Conservation (phyloP, 2,797 vertebrate genomes). For the Periophthalmus magnuspinnatus region DNA sequence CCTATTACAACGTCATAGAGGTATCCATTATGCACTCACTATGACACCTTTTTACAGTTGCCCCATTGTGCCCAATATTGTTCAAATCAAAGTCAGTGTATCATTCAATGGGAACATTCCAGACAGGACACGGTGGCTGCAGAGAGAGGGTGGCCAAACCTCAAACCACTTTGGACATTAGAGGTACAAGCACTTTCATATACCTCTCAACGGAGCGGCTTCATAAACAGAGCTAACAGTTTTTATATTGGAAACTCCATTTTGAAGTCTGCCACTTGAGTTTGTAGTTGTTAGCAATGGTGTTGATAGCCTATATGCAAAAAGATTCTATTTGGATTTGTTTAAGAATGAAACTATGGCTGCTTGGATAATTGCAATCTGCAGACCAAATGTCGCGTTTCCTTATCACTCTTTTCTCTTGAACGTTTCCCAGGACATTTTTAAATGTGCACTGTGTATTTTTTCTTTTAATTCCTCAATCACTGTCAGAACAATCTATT, state of each 20-base stretch:
- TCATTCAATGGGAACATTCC: conserved; percentile 56
- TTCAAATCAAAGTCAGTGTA: conserved; percentile 60
- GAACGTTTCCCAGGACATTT: not conserved
- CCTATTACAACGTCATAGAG: conserved; percentile 31
- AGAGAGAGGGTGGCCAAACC: conserved; percentile 23
- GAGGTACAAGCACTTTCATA: conserved; percentile 40
- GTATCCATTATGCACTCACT: conserved; percentile 33
- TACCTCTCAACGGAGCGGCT: conserved; percentile 14
- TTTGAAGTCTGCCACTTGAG: not conserved
- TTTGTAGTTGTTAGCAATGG: not conserved
- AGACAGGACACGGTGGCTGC: conserved; percentile 43
- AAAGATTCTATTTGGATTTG: not conserved
- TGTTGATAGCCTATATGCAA: not conserved
- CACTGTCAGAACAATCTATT: too few species aligned
- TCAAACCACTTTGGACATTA: conserved; percentile 35
- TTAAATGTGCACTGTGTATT: not conserved
- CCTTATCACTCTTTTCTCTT: not conserved
- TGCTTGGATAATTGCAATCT: too few species aligned
- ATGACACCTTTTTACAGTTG: conserved; percentile 70
- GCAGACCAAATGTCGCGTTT: too few species aligned
- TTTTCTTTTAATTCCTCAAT: too few species aligned
- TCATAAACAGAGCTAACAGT: conserved; percentile 42
- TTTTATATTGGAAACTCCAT: conserved; percentile 38
- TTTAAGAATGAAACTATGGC: too few species aligned
- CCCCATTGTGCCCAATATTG: conserved; percentile 61